Conservation (phyloP, 2,797 vertebrate species). For the Anas bernieri region DNA sequence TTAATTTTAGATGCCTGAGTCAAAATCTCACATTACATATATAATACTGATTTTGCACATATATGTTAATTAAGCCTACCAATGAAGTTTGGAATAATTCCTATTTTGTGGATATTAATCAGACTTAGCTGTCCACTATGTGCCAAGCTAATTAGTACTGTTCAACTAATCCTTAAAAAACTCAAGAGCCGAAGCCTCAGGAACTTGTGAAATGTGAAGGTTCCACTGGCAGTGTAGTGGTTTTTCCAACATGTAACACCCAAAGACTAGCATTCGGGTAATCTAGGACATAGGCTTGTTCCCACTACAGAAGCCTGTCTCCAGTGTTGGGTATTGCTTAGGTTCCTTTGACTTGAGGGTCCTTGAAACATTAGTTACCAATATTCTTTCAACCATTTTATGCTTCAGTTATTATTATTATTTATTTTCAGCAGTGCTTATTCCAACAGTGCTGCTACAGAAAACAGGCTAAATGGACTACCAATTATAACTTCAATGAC, state of each 20-base stretch:
- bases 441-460: conserved; percentile 12
- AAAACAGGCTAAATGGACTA: conserved; percentile 31
- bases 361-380: neutral
- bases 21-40: neutral
- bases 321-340: neutral
- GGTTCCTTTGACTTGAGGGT: neutral
- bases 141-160: neutral
- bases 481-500: neutral
- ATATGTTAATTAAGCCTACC: neutral
- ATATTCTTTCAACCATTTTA: conserved; percentile 18
- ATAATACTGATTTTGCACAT: neutral
- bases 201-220: neutral
- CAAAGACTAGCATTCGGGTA: rapidly evolving
- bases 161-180: neutral
- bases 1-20: neutral
- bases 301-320: neutral
- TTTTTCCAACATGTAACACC: neutral
- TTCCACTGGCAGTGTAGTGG: neutral
- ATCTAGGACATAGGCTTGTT: neutral
- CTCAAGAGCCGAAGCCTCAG: neutral
- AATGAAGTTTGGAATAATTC: neutral
- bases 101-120: neutral
- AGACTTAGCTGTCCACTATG: neutral
- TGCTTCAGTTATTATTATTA: neutral
- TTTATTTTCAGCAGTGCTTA: conserved; percentile 33